phyloP scores from a whole-genome alignment of 2,888 invertebrate species.

The Brachyptera risi region DNA sequence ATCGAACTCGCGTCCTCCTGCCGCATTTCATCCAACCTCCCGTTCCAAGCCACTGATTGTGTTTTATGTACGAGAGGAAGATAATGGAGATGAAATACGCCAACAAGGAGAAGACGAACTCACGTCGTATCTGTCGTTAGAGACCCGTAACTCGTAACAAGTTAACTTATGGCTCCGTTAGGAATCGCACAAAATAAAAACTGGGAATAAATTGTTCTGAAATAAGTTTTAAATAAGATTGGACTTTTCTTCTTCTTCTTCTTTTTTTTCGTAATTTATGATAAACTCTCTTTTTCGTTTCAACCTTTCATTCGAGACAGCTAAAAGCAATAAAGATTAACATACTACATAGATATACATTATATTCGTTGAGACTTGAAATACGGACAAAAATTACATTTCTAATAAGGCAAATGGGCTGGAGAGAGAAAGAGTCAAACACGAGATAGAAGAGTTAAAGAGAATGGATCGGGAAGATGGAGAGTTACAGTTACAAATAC shows the following conservation, averaged over 20 bases:
- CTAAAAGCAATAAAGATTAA: slow-evolving; percentile 19
- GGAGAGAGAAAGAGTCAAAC: neutral
- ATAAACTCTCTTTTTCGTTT: neutral
- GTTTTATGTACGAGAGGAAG: slow-evolving; percentile 9
- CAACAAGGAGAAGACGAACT: neutral
- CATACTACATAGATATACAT: slow-evolving; percentile 1
- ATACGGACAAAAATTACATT: slow-evolving; percentile 7
- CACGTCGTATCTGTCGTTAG: slow-evolving; percentile 17
- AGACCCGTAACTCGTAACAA: neutral
- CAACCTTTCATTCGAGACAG: slow-evolving; percentile 7
- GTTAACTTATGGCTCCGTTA: slow-evolving; percentile 8
- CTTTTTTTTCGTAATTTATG: slow-evolving; percentile 1
- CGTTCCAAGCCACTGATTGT: slow-evolving; percentile 5
- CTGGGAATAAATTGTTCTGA: slow-evolving; percentile 17
- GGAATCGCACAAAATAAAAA: slow-evolving; percentile 19
- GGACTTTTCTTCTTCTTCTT: slow-evolving; percentile 1
- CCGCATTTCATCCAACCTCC: too few relatives aligned
- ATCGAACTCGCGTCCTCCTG: too few relatives aligned
- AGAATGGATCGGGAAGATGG: too few relatives aligned
- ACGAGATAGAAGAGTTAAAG: neutral
- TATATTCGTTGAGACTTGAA: neutral
- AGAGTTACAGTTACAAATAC: too few relatives aligned
- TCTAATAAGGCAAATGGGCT: slow-evolving; percentile 13
- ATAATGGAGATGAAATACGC: slow-evolving; percentile 4
- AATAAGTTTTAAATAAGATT: slow-evolving; percentile 22